A percentile compares a stretch with the other conserved stretches of the same genome.
Conservation (phyloP, 2,888 invertebrate genomes). For the Bedellia somnulentella region DNA sequence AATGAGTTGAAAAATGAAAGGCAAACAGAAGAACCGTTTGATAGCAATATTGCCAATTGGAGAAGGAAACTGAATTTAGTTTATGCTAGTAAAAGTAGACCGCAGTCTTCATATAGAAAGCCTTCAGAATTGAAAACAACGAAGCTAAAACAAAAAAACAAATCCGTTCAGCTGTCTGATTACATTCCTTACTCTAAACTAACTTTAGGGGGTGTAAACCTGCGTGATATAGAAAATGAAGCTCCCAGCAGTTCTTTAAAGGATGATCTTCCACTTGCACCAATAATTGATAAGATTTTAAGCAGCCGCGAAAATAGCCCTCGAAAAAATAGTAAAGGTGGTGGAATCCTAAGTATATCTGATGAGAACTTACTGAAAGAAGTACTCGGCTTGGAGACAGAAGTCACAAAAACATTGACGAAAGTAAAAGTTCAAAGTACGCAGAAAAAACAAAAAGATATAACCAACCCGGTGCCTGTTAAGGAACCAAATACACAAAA, state of each 20-base stretch:
- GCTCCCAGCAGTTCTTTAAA: constrained; percentile 27
- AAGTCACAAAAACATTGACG: constrained; percentile 26
- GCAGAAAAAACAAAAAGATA: too few species aligned
- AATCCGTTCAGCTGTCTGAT: constrained; percentile 25
- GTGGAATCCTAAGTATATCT: constrained; percentile 34
- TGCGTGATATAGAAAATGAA: constrained; percentile 44
- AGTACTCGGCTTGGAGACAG: constrained; percentile 38
- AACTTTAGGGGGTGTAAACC: constrained; percentile 42
- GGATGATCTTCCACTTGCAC: constrained; percentile 29
- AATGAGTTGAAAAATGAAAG: constrained; percentile 4
- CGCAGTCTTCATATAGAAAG: background rate
- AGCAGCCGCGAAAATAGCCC: constrained; percentile 38
- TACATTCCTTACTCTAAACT: constrained; percentile 53
- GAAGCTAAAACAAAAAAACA: constrained; percentile 1
- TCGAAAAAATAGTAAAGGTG: constrained; percentile 19
- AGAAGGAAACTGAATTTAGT: constrained; percentile 33
- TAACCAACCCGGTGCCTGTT: too few species aligned
- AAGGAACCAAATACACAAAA: constrained; percentile 6
- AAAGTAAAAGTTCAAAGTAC: background rate
- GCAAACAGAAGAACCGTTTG: constrained; percentile 12
- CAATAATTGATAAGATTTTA: constrained; percentile 39
- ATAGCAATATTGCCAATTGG: constrained; percentile 19
- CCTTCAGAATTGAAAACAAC: too few species aligned
- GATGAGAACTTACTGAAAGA: constrained; percentile 49
- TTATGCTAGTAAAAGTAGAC: constrained; percentile 22